Evolutionary conservation across 1,140 invertebrate genomes (phyloP), one percentile per base, ranked within the genome.

Genomic region (Idris sp.): DNA sequence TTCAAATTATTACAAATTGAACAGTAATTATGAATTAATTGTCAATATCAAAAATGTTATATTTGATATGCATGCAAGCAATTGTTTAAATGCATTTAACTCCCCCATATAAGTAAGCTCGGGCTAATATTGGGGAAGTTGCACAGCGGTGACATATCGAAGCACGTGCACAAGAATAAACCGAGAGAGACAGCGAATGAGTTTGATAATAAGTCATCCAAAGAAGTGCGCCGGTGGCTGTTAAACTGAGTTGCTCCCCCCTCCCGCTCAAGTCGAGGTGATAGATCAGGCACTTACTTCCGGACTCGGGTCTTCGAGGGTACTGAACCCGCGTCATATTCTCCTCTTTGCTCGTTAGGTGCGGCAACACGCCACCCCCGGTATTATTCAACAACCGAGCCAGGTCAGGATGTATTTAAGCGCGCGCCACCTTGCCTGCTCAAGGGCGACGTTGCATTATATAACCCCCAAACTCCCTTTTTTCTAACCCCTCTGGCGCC

Each of bases 121-220:
- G 6, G 46, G 30, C 6, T n/a, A 33, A 25, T 36, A 44, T 38
- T 67, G 48, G 33, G 9, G 49, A 15, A 25, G 58, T 5, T 11
- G 36, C 36, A 6, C 9, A 10, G 30, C 19, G 51, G 22, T 67
- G 62, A 67, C 62, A 48, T 48, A 53, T 65, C 46, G 22, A 14
- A 36, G 31, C 54, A 59, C 65, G 56, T 59, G 46, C 54, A 30
- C 22, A 18, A n/a, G n/a, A n/a, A n/a, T n/a, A n/a, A n/a, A n/a
- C n/a, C n/a, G n/a, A n/a, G n/a, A n/a, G n/a, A n/a, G n/a, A n/a
- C n/a, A 44, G n/a, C 53, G 73, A 79, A 76, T 68, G 69, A 71
- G 68, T 79, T 78, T 81, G 54, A 68, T 79, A 81, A 83, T 80
- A 83, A 81, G 80, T 83, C 80, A 81, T 81, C 73, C 74, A 81